phyloP scores from a whole-genome alignment of 2,113 vertebrate genomes.

The Psittacula cyanocephala region DNA sequence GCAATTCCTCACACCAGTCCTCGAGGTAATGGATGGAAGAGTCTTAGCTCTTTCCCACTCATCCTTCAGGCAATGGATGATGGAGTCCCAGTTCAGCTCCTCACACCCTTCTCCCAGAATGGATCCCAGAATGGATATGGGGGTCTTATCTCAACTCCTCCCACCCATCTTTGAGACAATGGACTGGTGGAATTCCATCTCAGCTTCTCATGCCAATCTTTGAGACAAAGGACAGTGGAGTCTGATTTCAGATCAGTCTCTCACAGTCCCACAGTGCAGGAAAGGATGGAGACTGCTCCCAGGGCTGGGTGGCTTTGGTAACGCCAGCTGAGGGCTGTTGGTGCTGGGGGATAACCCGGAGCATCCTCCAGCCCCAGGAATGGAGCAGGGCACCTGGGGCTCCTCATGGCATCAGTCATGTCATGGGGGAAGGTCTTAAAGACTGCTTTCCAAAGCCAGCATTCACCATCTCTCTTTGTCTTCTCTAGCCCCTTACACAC shows the following conservation, averaged over 20 bases:
- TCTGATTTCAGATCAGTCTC: too few species aligned
- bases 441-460: neutral
- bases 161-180: too few species aligned
- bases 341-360: neutral
- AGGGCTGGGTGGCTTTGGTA: neutral
- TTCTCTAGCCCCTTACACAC: neutral
- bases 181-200: too few species aligned
- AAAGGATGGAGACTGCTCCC: neutral
- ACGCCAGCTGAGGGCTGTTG: neutral
- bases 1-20: too few species aligned
- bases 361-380: neutral
- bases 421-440: too few species aligned
- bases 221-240: too few species aligned
- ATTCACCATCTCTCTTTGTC: neutral
- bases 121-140: neutral
- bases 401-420: neutral
- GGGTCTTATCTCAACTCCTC: too few species aligned
- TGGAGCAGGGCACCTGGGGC: neutral
- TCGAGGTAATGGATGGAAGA: too few species aligned
- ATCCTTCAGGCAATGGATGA: too few species aligned
- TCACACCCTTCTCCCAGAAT: neutral
- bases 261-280: neutral
- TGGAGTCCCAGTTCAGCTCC: too few species aligned
- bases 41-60: too few species aligned
- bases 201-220: too few species aligned